Base-by-base conservation (phyloP, 2,113 vertebrate species). In the Oreochromis spilurus region DNA sequence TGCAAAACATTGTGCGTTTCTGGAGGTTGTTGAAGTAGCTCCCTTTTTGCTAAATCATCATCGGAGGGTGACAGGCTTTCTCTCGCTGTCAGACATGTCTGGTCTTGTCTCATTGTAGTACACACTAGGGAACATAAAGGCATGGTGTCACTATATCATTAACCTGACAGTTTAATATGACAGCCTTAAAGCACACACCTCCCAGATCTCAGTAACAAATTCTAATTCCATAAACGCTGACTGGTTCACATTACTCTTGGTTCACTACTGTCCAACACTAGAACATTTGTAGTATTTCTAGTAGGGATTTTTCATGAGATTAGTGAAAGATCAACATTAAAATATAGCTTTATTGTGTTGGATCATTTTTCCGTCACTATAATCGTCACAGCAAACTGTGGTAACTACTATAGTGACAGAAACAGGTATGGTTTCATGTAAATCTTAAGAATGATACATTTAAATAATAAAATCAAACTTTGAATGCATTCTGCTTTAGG, bases 281-380 rank as follows among this genome's bases (percentile, higher is more conserved):
- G 4, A 67, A 40, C 1, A 70, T 70, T 70, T 70, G 11, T 45
- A 45, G 21, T 70, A 43, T 40, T 70, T 70, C 36, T 24, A 43
- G n/a, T 24, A 16, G 3, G 3, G n/a, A 70, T 24, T 16, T 21
- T 40, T 70, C 11, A 24, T 4, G 2, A 13, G 19, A 62, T 36
- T 60, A 65, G 17, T 65, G 6, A 70, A 8, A 43, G 24, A 9
- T 24, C 7, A 16, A 4, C 16, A 26, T 72, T 26, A 45, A 72
- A 24, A 45, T 4, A 12, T 16, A 48, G 24, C 43, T 43, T 45
- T 4, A 17, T 45, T 45, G 2, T 45, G 7, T 45, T 45, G 21
- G 8, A 72, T 26, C 0, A 16, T 16, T 45, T 43, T 45, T 0
- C 13, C 13, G 5, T 43, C 1, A 0, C 3, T 45, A 6, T 70